A percentile compares a stretch with the other conserved stretches of the same genome.
Conservation (phyloP, 1,140 invertebrate species). For the Drosophila willistoni region DNA sequence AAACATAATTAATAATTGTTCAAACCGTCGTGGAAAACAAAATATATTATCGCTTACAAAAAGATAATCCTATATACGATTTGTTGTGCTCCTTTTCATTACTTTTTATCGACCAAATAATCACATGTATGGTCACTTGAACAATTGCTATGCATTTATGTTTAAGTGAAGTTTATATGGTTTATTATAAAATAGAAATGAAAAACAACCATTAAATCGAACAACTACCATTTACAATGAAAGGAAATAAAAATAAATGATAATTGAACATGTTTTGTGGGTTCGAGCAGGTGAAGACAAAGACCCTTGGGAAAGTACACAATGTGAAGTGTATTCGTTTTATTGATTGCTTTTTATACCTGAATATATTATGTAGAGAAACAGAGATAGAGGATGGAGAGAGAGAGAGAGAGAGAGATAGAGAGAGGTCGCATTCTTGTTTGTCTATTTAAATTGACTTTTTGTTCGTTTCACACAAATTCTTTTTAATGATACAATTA, state of each 20-base stretch:
- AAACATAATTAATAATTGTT: too few species aligned
- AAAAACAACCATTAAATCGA: slow-evolving; percentile 1
- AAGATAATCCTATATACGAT: too few species aligned
- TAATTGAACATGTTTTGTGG: slow-evolving; percentile 9
- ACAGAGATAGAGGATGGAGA: not conserved
- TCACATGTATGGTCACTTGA: not conserved
- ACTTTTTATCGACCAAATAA: not conserved
- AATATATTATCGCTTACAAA: too few species aligned
- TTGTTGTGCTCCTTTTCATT: too few species aligned
- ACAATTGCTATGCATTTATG: slow-evolving; percentile 4
- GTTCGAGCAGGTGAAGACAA: not conserved
- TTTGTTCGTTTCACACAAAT: not conserved
- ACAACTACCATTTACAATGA: not conserved
- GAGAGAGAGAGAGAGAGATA: too few species aligned
- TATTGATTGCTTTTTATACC: slow-evolving; percentile 8
- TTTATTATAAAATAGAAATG: not conserved
- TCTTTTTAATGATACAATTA: slow-evolving; percentile 5
- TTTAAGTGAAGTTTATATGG: not conserved
- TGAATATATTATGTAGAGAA: not conserved
- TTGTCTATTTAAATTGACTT: slow-evolving; percentile 7
- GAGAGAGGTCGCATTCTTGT: not conserved
- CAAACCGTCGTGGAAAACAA: too few species aligned
- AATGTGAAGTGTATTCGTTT: slow-evolving; percentile 1
- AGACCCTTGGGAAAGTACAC: slow-evolving; percentile 2
- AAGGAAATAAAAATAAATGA: not conserved